Evolutionary conservation across 1,140 invertebrate species (phyloP), one percentile per base, ranked within the genome.

Genomic region (Microplitis demolitor): DNA sequence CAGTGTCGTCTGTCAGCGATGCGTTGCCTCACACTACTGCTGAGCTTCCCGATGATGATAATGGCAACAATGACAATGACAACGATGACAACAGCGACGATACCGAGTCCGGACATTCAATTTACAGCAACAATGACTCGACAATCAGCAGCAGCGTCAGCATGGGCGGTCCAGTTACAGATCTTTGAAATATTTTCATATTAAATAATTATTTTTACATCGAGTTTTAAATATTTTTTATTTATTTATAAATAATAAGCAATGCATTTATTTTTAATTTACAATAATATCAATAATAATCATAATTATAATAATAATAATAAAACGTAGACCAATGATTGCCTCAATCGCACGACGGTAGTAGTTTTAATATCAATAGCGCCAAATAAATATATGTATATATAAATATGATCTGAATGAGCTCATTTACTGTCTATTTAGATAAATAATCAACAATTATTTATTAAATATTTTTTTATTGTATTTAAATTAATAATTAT

Each of bases 131-230:
- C 39, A 69, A 56, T 33, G 58, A 71, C 31, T 62, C 51, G 13
- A 45, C 39, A 45, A 56, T 45, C 58, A 71, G 62, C 51, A 80
- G 74, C 74, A 81, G 60, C 67, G 69, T 78, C 31, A 84, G 79
- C 51, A 69, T 85, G 14, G 80, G 79, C 2, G 85, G 85, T 39
- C 85, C 85, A 0, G 85, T 87, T 8, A 87, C 85, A 2, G 85
- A 87, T 72, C 82, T 86, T n/a, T 87, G 6, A 45, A 45, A 62
- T 14, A 31, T 39, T 37, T 35, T 16, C 13, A 33, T 45, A 16
- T 50, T 35, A 6, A 34, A 37, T 35, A 8, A 35, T 50, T 66
- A 24, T 31, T 11, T 24, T 58, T 24, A 8, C 14, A 54, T 54
- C 53, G 53, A 54, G 4, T 24, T 24, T 24, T 54, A 64, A 39